Evolutionary conservation across 2,888 invertebrate genomes (phyloP), one percentile per base, ranked within the genome.

Genomic region (Scaeva pyrastri): DNA sequence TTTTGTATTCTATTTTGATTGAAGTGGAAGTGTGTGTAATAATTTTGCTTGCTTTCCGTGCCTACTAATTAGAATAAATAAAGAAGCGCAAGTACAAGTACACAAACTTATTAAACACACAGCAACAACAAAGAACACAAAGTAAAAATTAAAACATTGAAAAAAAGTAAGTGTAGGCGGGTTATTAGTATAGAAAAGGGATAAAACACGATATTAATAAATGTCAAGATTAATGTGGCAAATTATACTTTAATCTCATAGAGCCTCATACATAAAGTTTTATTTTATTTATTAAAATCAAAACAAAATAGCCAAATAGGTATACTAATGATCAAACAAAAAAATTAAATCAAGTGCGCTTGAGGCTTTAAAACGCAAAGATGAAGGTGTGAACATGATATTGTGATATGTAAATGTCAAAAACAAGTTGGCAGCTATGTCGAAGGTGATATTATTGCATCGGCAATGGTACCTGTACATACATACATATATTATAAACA

Each of bases 61-160:
- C 81, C 81, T 76, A 73, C 81, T 85, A 81, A 85, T 85, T 85
- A 85, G 81, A 85, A 81, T 85, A 81, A 85, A 85, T 85, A 85
- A 80, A 75, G 66, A 75, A 84, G 66, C 75, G 66, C 75, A 71
- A 75, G 45, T 52, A 72, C 75, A 71, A 75, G 45, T 52, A 72
- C 52, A 55, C 75, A 72, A 45, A 74, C 26, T 48, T 39, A 71
- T 75, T 45, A 78, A 70, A 58, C 45, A 48, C 19, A 58, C 36
- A 21, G 8, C 14, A 60, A 21, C 1, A 52, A 12, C 12, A 14
- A 0, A 21, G 10, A 43, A 58, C 36, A 1, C 50, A 36, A 72
- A 52, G 11, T 60, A 12, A 11, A 43, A 50, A 66, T 66, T 41
- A 60, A 39, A 64, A 39, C 41, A 60, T 39, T 60, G 8, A 62